Evolutionary conservation across 2,888 invertebrate genomes (phyloP).

Genomic region (Stenchaetothrips biformis): DNA sequence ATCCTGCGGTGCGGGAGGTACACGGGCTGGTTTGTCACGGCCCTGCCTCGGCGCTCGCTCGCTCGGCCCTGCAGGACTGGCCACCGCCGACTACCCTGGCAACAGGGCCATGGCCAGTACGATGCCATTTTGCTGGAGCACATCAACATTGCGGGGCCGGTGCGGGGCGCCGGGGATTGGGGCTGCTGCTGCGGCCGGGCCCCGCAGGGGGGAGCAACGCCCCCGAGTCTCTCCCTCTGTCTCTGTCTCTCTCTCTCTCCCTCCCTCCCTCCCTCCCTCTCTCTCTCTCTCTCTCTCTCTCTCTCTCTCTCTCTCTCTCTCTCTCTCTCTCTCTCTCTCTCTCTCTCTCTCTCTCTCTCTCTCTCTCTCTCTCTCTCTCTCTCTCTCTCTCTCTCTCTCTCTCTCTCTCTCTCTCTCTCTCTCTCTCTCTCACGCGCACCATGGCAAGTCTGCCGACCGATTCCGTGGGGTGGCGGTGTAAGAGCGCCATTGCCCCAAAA

Average conservation of each 20-base stretch:
- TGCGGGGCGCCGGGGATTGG: neutral
- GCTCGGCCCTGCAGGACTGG: neutral
- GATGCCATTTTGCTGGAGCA: neutral
- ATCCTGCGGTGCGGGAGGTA: too few species aligned
- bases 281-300: neutral
- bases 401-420: neutral
- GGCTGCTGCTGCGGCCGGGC: too few species aligned
- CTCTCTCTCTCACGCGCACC: neutral
- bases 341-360: neutral
- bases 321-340: neutral
- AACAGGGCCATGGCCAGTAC: neutral
- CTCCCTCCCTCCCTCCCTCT: too few species aligned
- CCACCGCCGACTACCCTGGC: neutral
- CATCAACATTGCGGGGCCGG: neutral
- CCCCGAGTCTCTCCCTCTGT: neutral
- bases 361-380: too few species aligned
- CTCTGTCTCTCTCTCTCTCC: neutral
- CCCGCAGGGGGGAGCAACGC: too few species aligned
- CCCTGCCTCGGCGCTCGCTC: too few species aligned
- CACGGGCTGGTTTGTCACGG: too few species aligned
- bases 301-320: too few species aligned
- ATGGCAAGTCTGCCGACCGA: too few species aligned
- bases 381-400: too few species aligned
- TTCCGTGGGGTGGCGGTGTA: too few species aligned
- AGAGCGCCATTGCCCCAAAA: too few species aligned